Conservation (phyloP, 2,888 invertebrate genomes). For the Drosophila subquinaria region DNA sequence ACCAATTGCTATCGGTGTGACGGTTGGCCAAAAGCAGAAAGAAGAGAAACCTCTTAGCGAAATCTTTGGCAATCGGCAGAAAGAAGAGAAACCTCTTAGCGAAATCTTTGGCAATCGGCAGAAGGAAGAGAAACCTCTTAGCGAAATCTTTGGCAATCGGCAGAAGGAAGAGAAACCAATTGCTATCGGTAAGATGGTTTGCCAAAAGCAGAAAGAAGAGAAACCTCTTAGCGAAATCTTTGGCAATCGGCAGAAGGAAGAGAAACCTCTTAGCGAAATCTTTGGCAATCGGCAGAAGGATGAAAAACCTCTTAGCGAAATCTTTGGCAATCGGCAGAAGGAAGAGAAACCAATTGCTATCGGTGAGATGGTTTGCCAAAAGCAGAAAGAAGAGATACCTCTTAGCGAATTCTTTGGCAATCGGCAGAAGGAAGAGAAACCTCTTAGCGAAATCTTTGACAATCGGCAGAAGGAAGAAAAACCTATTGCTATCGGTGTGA, state of each 20-base stretch:
- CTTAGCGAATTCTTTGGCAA: not conserved
- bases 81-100: not conserved
- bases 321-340: too few relatives aligned
- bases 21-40: not conserved
- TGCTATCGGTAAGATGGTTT: not conserved
- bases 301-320: too few relatives aligned
- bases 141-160: not conserved
- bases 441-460: too few relatives aligned
- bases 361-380: not conserved
- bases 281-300: too few relatives aligned
- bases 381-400: not conserved
- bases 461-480: not conserved
- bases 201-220: not conserved
- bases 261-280: too few relatives aligned
- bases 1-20: not conserved
- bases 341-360: not conserved
- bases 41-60: not conserved
- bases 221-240: not conserved
- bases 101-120: too few relatives aligned
- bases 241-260: not conserved
- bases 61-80: too few relatives aligned
- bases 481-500: not conserved
- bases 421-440: not conserved
- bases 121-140: not conserved
- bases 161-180: not conserved